Conservation (phyloP, 1,140 invertebrate species). For the Drosophila orena region DNA sequence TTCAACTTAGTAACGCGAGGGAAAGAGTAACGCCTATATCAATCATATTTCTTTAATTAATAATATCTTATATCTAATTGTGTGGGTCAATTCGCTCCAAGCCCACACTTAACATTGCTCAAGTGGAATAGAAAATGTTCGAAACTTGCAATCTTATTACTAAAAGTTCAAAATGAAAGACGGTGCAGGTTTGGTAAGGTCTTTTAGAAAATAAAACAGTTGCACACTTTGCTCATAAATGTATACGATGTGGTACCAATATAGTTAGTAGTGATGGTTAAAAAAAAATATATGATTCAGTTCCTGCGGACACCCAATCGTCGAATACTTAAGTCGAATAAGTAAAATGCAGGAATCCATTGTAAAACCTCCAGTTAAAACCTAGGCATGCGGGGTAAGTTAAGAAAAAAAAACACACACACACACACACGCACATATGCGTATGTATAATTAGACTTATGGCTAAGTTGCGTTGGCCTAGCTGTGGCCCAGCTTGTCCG, state of each 20-base stretch:
- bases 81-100: too few species aligned
- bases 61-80: too few species aligned
- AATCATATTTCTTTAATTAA: neutral
- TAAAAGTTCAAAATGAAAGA: neutral
- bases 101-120: too few species aligned
- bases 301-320: slow-evolving; percentile 19
- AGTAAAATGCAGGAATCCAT: slow-evolving; percentile 30
- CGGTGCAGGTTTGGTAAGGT: slow-evolving; percentile 11
- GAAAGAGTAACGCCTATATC: neutral
- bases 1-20: neutral
- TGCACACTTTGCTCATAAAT: slow-evolving; percentile 6
- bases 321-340: slow-evolving; percentile 25
- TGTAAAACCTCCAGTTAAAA: slow-evolving; percentile 18
- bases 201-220: slow-evolving; percentile 40
- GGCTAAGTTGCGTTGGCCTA: slow-evolving; percentile 66
- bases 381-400: slow-evolving; percentile 55
- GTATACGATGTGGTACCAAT: slow-evolving; percentile 11
- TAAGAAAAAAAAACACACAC: slow-evolving; percentile 6
- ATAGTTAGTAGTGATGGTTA: slow-evolving; percentile 4
- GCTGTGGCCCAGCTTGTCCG: slow-evolving; percentile 24
- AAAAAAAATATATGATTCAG: slow-evolving; percentile 15
- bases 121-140: too few species aligned
- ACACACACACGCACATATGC: too few species aligned
- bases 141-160: too few species aligned
- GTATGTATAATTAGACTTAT: slow-evolving; percentile 14